Conservation (phyloP, 2,113 vertebrate species). For the Oncorhynchus nerka region DNA sequence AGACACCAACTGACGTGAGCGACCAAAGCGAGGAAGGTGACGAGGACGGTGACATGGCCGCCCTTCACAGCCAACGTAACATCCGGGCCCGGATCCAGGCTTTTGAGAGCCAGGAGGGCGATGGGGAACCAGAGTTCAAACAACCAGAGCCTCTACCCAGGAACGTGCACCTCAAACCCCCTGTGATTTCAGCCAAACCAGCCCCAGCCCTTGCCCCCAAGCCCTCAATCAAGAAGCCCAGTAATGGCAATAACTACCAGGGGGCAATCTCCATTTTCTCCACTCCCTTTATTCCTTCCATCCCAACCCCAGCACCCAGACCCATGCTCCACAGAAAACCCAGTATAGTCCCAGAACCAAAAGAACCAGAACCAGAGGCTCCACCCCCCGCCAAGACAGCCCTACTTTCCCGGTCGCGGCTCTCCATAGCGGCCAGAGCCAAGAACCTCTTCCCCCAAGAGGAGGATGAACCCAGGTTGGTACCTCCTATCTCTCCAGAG, state of each 20-base stretch:
- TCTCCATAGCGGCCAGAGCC: slow-evolving; percentile 66
- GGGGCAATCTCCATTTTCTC: neutral
- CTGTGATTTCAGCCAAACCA: slow-evolving; percentile 79
- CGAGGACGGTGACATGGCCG: slow-evolving; percentile 74
- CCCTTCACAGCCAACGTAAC: slow-evolving; percentile 76
- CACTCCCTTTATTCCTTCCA: slow-evolving; percentile 9
- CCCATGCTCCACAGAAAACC: slow-evolving; percentile 77
- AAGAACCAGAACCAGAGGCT: slow-evolving; percentile 39
- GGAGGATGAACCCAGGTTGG: slow-evolving; percentile 38
- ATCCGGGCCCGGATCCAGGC: slow-evolving; percentile 86
- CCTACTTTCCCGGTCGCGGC: slow-evolving; percentile 48
- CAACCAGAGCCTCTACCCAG: slow-evolving; percentile 79
- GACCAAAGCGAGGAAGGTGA: slow-evolving; percentile 41
- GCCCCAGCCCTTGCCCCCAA: slow-evolving; percentile 75
- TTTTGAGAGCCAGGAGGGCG: slow-evolving; percentile 80
- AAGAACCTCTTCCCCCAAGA: slow-evolving; percentile 62
- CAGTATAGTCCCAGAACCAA: neutral
- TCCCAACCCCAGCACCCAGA: slow-evolving; percentile 70
- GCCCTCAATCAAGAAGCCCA: slow-evolving; percentile 65
- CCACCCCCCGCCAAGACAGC: slow-evolving; percentile 37
- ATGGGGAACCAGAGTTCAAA: slow-evolving; percentile 58
- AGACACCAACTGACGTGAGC: slow-evolving; percentile 2
- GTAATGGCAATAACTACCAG: slow-evolving; percentile 44
- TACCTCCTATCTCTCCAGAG: slow-evolving; percentile 17
- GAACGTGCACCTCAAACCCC: slow-evolving; percentile 65